Evolutionary conservation across 1,140 invertebrate species (phyloP).

Genomic region (Listronotus bonariensis): DNA sequence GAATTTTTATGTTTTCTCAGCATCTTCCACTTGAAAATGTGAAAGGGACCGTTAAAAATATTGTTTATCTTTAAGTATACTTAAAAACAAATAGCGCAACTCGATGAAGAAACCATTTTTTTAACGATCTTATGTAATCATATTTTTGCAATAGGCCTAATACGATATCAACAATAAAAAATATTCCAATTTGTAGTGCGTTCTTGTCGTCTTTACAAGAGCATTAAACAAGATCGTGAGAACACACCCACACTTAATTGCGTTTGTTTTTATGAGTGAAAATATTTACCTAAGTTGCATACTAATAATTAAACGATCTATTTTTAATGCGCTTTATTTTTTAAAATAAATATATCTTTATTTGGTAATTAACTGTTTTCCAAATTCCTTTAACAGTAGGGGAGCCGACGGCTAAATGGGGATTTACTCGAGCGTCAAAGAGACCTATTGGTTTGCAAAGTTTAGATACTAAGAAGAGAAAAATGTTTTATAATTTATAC

Average conservation of each 20-base stretch:
- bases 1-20: no score
- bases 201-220: constrained; percentile 12
- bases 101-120: not conserved
- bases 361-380: no score
- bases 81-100: not conserved
- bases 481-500: no score
- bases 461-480: no score
- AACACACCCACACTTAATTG: constrained; percentile 16
- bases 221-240: constrained; percentile 20
- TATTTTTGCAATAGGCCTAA: constrained; percentile 3
- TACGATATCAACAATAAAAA: not conserved
- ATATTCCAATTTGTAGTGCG: constrained; percentile 8
- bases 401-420: no score
- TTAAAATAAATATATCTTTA: no score
- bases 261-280: constrained; percentile 23
- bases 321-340: no score
- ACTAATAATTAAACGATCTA: not conserved
- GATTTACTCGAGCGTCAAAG: no score
- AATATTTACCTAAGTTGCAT: constrained; percentile 20
- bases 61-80: constrained; percentile 4
- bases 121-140: constrained; percentile 6
- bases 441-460: no score
- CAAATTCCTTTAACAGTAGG: no score
- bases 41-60: not conserved
- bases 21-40: no score